These are phyloP conservation scores for Oceanodroma leucorhoa DNA, from an alignment of 2,797 vertebrate species.

Conservation along the genomic window DNA sequence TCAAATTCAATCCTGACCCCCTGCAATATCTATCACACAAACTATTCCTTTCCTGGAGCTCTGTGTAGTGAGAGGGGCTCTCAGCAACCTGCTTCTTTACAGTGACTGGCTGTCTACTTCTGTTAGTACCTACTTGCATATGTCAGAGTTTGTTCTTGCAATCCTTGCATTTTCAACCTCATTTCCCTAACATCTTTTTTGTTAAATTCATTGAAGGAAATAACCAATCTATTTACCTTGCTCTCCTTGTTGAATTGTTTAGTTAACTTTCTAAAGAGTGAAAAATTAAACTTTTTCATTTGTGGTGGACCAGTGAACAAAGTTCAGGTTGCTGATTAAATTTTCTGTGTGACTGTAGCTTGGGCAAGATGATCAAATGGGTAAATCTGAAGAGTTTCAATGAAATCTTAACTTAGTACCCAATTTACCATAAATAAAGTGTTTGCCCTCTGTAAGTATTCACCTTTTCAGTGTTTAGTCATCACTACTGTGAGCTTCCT, in stretches of 20 bases:
- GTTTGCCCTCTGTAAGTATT: background rate
- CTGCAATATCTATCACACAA: background rate
- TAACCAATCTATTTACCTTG: background rate
- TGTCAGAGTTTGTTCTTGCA: background rate
- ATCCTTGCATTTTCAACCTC: background rate
- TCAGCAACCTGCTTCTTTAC: background rate
- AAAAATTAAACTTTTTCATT: background rate
- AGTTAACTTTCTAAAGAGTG: background rate
- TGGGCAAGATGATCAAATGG: background rate
- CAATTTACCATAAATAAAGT: background rate
- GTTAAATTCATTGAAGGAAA: background rate
- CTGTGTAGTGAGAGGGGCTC: background rate
- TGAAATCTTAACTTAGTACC: background rate
- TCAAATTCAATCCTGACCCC: background rate
- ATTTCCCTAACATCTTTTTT: background rate
- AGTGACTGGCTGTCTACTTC: background rate
- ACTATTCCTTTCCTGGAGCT: background rate
- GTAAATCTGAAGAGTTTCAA: background rate
- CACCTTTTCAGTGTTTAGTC: background rate
- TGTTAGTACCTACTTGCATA: no score
- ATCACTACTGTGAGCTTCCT: background rate
- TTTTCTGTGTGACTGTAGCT: background rate
- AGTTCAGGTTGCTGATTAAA: background rate
- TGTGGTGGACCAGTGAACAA: background rate
- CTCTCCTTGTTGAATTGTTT: background rate